Conservation (phyloP, 2,113 vertebrate genomes). For the Irena cyanogastra region DNA sequence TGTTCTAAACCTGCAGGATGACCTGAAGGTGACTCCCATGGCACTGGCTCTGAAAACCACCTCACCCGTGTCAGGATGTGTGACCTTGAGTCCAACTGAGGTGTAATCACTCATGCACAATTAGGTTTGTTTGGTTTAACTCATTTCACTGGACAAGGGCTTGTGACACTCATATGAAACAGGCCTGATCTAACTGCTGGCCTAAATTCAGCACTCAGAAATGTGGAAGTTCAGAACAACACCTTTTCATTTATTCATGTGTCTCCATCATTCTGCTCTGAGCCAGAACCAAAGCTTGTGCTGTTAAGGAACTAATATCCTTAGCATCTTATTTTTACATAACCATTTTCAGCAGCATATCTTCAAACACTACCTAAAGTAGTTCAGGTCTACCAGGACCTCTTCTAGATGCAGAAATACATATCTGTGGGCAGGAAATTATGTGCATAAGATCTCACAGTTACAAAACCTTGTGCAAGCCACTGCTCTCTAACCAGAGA, state of each 20-base stretch:
- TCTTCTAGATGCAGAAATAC: neutral
- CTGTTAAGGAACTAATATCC: neutral
- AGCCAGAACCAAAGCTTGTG: neutral
- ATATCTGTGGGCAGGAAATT: neutral
- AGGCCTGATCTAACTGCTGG: neutral
- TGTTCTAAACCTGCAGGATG: neutral
- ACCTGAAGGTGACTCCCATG: neutral
- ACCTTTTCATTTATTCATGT: neutral
- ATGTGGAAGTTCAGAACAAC: neutral
- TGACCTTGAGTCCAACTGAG: neutral
- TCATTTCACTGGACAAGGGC: neutral
- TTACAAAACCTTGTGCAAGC: neutral
- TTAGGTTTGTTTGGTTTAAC: neutral
- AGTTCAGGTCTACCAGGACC: neutral
- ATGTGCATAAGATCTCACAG: neutral
- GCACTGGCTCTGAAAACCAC: neutral
- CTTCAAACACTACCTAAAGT: neutral
- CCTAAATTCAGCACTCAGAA: neutral
- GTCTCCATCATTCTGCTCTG: neutral
- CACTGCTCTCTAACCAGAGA: neutral
- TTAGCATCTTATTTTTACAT: neutral
- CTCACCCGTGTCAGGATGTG: neutral
- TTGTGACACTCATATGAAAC: neutral
- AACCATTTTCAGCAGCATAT: neutral
- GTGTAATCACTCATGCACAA: neutral